These are phyloP conservation scores for Leucosticte australis DNA, from an alignment of 2,113 vertebrate genomes.

Conservation along the genomic window DNA sequence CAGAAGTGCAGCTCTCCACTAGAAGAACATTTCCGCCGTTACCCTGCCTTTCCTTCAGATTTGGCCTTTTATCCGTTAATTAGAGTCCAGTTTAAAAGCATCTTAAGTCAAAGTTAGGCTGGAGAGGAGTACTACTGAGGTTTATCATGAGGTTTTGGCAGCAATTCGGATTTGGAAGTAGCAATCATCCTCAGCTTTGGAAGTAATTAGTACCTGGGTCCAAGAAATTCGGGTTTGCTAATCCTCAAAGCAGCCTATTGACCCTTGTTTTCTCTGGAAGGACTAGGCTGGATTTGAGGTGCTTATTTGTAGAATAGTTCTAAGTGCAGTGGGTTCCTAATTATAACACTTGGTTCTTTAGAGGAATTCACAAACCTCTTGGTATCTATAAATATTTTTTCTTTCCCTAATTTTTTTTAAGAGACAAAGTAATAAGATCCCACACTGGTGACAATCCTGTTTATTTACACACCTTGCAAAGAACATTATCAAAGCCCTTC, in stretches of 20 bases:
- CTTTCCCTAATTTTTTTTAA: background rate
- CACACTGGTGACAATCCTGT: background rate
- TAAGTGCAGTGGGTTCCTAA: slow-evolving; percentile 32
- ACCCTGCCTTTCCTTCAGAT: background rate
- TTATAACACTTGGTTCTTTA: slow-evolving; percentile 46
- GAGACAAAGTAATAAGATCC: slow-evolving; percentile 17
- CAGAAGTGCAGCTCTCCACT: background rate
- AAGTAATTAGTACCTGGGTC: slow-evolving; percentile 36
- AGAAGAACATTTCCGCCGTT: background rate
- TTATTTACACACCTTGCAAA: slow-evolving; percentile 11
- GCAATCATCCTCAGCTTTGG: slow-evolving; percentile 10
- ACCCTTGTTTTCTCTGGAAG: slow-evolving; percentile 57
- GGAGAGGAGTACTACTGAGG: background rate
- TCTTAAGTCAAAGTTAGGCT: background rate
- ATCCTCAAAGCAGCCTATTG: slow-evolving; percentile 37
- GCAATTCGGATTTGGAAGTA: slow-evolving; percentile 5
- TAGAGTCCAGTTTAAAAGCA: background rate
- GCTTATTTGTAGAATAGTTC: slow-evolving; percentile 57
- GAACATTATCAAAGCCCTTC: slow-evolving; percentile 11
- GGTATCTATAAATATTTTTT: slow-evolving; percentile 46
- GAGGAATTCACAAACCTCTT: slow-evolving; percentile 43
- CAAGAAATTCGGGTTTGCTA: slow-evolving; percentile 56
- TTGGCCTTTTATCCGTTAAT: background rate
- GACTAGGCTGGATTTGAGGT: slow-evolving; percentile 24
- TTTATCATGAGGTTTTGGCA: slow-evolving; percentile 35